A percentile compares a stretch with the other conserved stretches of the same genome.
These are phyloP conservation scores for Notothenia rossii DNA, from an alignment of 2,113 vertebrate species.

Conservation along the genomic window DNA sequence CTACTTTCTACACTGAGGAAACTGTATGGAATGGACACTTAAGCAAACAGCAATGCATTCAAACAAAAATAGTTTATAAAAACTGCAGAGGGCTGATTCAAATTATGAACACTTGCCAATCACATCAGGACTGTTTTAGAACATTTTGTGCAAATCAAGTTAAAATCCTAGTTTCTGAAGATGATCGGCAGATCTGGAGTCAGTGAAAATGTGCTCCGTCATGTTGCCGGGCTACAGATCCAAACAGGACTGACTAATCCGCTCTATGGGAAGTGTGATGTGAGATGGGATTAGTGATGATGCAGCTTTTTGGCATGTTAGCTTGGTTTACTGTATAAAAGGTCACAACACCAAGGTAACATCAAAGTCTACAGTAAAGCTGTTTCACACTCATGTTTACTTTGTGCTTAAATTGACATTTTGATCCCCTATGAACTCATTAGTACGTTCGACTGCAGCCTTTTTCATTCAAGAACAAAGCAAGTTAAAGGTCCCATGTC, in stretches of 20 bases:
- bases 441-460: not conserved
- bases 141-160: not conserved
- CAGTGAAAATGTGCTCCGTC: not conserved
- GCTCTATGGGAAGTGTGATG: slow-evolving; percentile 12
- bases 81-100: no score
- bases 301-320: not conserved
- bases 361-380: no score
- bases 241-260: slow-evolving; percentile 29
- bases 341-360: slow-evolving; percentile 26
- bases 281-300: slow-evolving; percentile 24
- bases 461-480: not conserved
- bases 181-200: not conserved
- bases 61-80: no score
- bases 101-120: no score
- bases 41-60: no score
- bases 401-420: not conserved
- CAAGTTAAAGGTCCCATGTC: no score
- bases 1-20: no score
- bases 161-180: not conserved
- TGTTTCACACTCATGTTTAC: not conserved
- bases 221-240: slow-evolving; percentile 37
- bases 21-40: no score
- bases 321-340: not conserved
- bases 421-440: not conserved
- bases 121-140: no score